Conservation (phyloP, 2,888 invertebrate species). For the Nemotelus pantherinus region DNA sequence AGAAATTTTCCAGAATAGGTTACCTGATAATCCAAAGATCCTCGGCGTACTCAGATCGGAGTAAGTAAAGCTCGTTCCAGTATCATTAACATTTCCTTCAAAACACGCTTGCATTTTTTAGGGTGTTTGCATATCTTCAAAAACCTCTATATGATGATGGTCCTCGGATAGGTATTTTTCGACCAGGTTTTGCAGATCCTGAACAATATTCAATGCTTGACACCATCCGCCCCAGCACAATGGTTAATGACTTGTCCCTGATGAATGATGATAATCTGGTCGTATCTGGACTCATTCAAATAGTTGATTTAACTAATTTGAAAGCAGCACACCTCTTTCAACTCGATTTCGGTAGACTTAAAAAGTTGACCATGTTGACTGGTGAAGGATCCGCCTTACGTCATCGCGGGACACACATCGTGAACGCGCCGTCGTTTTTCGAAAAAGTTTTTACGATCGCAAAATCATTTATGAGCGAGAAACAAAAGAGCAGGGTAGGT, state of each 20-base stretch:
- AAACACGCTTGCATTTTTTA: background rate
- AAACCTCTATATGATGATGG: conserved; percentile 59
- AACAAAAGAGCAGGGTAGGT: conserved; percentile 68
- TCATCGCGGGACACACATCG: conserved; percentile 66
- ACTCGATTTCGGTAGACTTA: conserved; percentile 67
- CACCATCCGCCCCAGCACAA: conserved; percentile 66
- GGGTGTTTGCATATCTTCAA: conserved; percentile 48
- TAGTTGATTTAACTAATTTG: conserved; percentile 67
- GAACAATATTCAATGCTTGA: conserved; percentile 63
- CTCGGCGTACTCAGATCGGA: conserved; percentile 53
- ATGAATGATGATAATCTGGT: conserved; percentile 68
- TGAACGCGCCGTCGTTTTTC: conserved; percentile 68
- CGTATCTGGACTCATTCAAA: conserved; percentile 65
- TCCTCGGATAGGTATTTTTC: conserved; percentile 64
- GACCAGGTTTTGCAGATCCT: conserved; percentile 64
- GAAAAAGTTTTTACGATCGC: conserved; percentile 67
- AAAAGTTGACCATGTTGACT: conserved; percentile 66
- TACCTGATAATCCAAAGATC: conserved; percentile 53
- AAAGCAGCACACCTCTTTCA: conserved; percentile 66
- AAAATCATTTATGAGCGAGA: conserved; percentile 68
- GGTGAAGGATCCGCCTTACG: conserved; percentile 69
- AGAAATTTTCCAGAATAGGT: conserved; percentile 66
- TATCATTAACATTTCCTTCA: background rate
- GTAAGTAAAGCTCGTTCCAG: conserved; percentile 51
- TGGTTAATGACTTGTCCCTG: conserved; percentile 68